Evolutionary conservation across 2,113 vertebrate species (phyloP).

Genomic region (Rhinopithecus roxellana): DNA sequence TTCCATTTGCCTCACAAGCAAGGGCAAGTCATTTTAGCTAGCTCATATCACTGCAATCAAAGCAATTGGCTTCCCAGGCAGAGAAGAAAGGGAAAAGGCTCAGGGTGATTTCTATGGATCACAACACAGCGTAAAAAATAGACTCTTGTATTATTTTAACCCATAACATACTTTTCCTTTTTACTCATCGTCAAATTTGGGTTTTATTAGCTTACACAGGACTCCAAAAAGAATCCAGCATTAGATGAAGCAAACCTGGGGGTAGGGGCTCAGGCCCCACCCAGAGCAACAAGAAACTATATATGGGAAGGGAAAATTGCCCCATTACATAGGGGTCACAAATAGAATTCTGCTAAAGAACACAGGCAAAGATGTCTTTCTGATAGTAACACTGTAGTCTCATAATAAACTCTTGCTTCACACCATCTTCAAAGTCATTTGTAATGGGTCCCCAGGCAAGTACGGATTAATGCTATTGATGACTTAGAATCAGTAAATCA

Average conservation of each 20-base stretch:
- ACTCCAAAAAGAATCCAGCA: neutral
- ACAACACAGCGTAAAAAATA: constrained; percentile 90
- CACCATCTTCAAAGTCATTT: constrained; percentile 60
- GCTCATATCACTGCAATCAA: constrained; percentile 97
- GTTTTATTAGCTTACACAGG: constrained; percentile 71
- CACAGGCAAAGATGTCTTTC: neutral
- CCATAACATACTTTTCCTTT: constrained; percentile 82
- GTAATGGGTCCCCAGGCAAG: constrained; percentile 67
- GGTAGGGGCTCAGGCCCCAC: neutral
- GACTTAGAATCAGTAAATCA: constrained; percentile 67
- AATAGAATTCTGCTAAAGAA: neutral
- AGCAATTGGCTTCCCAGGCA: constrained; percentile 95
- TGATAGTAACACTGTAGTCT: neutral
- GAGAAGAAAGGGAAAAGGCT: constrained; percentile 87
- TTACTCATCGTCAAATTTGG: constrained; percentile 81
- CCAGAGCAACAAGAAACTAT: neutral
- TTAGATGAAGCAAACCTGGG: neutral
- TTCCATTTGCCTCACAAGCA: constrained; percentile 99
- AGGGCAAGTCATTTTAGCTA: constrained; percentile 96
- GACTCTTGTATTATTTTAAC: constrained; percentile 92
- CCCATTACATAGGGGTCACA: neutral
- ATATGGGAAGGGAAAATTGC: neutral
- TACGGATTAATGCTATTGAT: constrained; percentile 68
- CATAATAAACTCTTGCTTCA: constrained; percentile 19
- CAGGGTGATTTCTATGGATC: constrained; percentile 91